Conservation (phyloP, 2,113 vertebrate genomes). For the Hypomesus transpacificus region DNA sequence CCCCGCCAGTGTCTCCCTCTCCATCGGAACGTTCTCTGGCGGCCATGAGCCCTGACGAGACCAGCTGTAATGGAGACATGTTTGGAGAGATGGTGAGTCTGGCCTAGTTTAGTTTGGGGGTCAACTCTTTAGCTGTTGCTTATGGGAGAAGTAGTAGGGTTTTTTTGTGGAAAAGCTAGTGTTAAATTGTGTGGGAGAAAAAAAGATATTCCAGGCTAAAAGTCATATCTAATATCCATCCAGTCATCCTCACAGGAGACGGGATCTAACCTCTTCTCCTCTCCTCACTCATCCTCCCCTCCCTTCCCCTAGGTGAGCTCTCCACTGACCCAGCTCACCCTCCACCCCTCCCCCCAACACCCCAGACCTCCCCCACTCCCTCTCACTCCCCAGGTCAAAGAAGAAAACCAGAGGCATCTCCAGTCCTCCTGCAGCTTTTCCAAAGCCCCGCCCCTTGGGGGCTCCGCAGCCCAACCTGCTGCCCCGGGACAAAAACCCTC, state of each 20-base stretch:
- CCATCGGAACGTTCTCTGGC: slow-evolving; percentile 84
- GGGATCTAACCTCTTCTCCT: slow-evolving; percentile 4
- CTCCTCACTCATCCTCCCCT: background rate
- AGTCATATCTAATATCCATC: background rate
- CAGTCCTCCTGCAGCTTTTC: slow-evolving; percentile 57
- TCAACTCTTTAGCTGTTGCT: background rate
- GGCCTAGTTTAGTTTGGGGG: background rate
- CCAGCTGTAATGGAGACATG: slow-evolving; percentile 81
- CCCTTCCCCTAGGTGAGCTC: slow-evolving; percentile 76
- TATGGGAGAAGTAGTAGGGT: too few species aligned
- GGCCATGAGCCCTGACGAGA: slow-evolving; percentile 85
- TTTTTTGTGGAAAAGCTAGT: too few species aligned
- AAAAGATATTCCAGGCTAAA: background rate
- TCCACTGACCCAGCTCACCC: slow-evolving; percentile 86
- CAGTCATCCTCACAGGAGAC: background rate
- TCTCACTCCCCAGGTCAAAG: slow-evolving; percentile 75
- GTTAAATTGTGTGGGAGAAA: background rate
- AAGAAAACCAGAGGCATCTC: slow-evolving; percentile 67
- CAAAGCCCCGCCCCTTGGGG: slow-evolving; percentile 20
- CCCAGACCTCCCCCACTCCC: slow-evolving; percentile 54
- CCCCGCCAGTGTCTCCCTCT: slow-evolving; percentile 87
- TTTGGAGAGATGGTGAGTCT: slow-evolving; percentile 86
- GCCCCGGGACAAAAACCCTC: slow-evolving; percentile 30
- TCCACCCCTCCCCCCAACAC: slow-evolving; percentile 76
- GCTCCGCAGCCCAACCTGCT: slow-evolving; percentile 4